Percentiles rank a stretch among this genome's conserved stretches.
Evolutionary conservation across 2,888 invertebrate species (phyloP).

Genomic region (Trisateles emortualis): DNA sequence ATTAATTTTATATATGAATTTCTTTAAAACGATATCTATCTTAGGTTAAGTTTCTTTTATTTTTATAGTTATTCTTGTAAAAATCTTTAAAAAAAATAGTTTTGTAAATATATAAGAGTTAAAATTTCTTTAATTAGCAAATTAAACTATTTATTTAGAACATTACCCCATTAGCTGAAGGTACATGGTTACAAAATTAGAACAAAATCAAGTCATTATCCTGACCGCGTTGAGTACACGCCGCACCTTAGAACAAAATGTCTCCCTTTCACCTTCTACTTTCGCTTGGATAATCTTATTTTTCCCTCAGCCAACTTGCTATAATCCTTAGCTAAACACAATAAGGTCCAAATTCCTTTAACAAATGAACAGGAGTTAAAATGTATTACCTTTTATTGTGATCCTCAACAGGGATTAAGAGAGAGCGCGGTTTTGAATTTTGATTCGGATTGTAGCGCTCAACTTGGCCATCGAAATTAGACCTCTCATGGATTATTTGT

Average conservation of each 20-base stretch:
- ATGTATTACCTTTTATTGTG: conserved; percentile 88
- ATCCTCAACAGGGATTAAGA: conserved; percentile 87
- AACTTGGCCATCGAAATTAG: conserved; percentile 75
- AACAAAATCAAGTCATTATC: conserved; percentile 43
- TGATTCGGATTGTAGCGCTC: conserved; percentile 83
- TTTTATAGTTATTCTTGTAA: too few relatives aligned
- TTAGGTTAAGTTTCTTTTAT: too few relatives aligned
- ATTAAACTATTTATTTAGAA: too few relatives aligned
- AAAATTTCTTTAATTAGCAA: too few relatives aligned
- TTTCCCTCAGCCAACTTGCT: conserved; percentile 63
- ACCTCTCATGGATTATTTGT: conserved; percentile 73
- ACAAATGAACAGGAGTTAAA: conserved; percentile 71
- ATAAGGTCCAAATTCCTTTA: conserved; percentile 66
- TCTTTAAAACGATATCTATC: too few relatives aligned
- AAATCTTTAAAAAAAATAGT: too few relatives aligned
- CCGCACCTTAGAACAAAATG: conserved; percentile 74
- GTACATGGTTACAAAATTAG: not conserved
- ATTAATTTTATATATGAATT: too few relatives aligned
- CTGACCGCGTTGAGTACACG: conserved; percentile 49
- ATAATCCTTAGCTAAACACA: conserved; percentile 55
- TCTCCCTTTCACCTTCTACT: conserved; percentile 87
- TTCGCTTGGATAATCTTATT: conserved; percentile 87
- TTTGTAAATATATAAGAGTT: too few relatives aligned
- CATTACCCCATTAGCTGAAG: too few relatives aligned
- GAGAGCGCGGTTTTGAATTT: conserved; percentile 87